Evolutionary conservation across 2,888 invertebrate genomes (phyloP).

Genomic region (Bellardia bayeri): DNA sequence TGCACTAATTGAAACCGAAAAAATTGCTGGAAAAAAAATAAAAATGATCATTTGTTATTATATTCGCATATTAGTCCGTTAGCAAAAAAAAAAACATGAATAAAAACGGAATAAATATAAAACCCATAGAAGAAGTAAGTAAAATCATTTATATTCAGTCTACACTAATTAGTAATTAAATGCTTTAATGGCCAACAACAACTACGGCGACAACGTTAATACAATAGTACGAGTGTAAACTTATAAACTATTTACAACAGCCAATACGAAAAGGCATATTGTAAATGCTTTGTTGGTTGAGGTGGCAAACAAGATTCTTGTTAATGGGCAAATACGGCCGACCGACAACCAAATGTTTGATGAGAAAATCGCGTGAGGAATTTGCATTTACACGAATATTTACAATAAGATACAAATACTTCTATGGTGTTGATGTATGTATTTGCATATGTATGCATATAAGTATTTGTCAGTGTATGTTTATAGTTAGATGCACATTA

Average conservation of each 20-base stretch:
- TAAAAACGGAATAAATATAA: slow-evolving; percentile 14
- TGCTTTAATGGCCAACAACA: slow-evolving; percentile 56
- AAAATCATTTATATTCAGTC: slow-evolving; percentile 45
- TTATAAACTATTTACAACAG: slow-evolving; percentile 23
- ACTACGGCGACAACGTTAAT: slow-evolving; percentile 4
- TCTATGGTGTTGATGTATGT: slow-evolving; percentile 33
- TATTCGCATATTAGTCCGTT: slow-evolving; percentile 20
- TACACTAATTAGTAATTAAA: slow-evolving; percentile 68
- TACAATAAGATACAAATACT: slow-evolving; percentile 62
- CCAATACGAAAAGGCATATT: slow-evolving; percentile 22
- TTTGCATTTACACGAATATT: slow-evolving; percentile 72
- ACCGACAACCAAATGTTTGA: slow-evolving; percentile 65
- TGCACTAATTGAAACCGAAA: slow-evolving; percentile 44
- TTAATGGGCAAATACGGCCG: slow-evolving; percentile 63
- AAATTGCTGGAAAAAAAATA: neutral
- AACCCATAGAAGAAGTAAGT: slow-evolving; percentile 26
- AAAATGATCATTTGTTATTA: slow-evolving; percentile 51
- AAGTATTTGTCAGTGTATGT: slow-evolving; percentile 1
- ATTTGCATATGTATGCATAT: slow-evolving; percentile 40
- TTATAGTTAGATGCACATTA: slow-evolving; percentile 6
- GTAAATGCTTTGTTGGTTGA: slow-evolving; percentile 29
- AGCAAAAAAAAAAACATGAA: neutral
- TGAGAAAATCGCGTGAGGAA: slow-evolving; percentile 75
- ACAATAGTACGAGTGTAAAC: neutral
- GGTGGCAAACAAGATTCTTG: slow-evolving; percentile 73